Evolutionary conservation across 2,888 invertebrate genomes (phyloP).

Genomic region (Tipula unca): DNA sequence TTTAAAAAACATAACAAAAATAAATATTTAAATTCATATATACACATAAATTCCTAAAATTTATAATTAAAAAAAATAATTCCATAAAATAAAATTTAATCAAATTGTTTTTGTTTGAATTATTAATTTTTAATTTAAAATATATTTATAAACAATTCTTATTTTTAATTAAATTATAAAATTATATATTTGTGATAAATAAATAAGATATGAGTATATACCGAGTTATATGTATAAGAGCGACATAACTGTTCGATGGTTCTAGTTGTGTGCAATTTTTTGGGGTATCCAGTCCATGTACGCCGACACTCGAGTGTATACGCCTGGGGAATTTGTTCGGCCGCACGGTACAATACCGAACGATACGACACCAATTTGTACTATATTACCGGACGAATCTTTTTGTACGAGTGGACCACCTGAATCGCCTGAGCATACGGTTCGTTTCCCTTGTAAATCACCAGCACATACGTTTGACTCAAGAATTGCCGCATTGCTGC

Average conservation of each 20-base stretch:
- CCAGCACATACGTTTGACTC: conserved; percentile 10
- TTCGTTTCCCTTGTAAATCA: not conserved
- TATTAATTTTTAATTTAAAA: not conserved
- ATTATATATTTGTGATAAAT: conserved; percentile 14
- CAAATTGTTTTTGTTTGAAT: not conserved
- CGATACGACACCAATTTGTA: conserved; percentile 17
- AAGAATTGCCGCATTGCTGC: not conserved
- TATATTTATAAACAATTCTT: not conserved
- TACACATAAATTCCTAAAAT: not conserved
- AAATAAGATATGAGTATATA: not conserved
- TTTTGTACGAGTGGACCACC: conserved; percentile 15
- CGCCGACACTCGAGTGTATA: conserved; percentile 14
- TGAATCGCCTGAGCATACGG: conserved; percentile 8
- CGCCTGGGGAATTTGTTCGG: not conserved
- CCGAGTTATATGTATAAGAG: too few species aligned
- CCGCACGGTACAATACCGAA: conserved; percentile 17
- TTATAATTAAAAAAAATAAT: not conserved
- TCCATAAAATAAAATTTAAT: not conserved
- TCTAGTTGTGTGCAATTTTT: not conserved
- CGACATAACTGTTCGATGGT: not conserved
- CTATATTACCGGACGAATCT: not conserved
- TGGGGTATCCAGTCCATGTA: conserved; percentile 19
- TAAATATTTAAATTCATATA: not conserved
- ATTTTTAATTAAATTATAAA: not conserved
- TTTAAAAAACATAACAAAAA: not conserved